Base-by-base conservation (phyloP, 1,140 invertebrate species). In the Panonychus citri region DNA sequence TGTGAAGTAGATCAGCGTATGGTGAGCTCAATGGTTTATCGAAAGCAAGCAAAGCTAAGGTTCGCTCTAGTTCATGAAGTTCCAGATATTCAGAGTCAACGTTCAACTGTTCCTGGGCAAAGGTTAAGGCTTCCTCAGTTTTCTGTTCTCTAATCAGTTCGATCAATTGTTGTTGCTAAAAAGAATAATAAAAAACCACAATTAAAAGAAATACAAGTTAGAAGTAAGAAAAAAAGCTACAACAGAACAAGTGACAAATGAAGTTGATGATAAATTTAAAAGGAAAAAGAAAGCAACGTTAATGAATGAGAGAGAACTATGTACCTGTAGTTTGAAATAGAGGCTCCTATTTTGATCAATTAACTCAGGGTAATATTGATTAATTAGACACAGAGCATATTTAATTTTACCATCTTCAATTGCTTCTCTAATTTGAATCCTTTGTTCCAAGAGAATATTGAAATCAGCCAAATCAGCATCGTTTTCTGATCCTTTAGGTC, bases 11-110 rank as follows among this genome's bases (percentile, higher is more conserved):
- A 69, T 97, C 89, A 42, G 86, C 83, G 72, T 95, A 97, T 0
- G 93, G 93, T 59, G 87, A 93, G 53, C 78, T 80, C 62, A 85
- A 80, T 1, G 93, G 93, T 64, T 97, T 86, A 57, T 96, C 91
- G 71, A 98, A 98, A 10, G 93, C 94, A 12, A 98, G 70, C 17
- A 98, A 70, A 0, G 93, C 90, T 39, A 97, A 71, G 0, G 93
- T 96, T 59, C 90, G 65, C 64, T 79, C 76, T 30, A 79, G 64
- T 62, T 77, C 75, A 21, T 68, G 62, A 24, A 76, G 61, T 34
- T 76, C 69, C 48, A 73, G 67, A 26, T 82, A 79, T 69, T 90
- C 83, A 64, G 91, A 88, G 5, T 88, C 90, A 71, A 96, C 90
- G 30, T 76, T 75, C 24, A 97, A 70, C 65, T 93, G 85, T 43